Conservation (phyloP, 2,888 invertebrate species). For the Nephrotoma appendiculata region DNA sequence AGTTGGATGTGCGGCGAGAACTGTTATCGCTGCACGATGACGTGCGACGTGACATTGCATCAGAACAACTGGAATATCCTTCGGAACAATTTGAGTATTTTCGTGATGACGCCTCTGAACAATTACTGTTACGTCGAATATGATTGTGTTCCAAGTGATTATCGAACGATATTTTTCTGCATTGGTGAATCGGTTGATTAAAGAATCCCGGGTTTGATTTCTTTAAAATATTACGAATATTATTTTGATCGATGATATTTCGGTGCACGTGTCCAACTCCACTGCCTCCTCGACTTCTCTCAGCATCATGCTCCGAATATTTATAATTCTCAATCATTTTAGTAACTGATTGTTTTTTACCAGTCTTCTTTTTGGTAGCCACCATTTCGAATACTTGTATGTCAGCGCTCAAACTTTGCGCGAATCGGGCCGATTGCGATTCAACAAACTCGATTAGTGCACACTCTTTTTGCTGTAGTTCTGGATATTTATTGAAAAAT, state of each 20-base stretch:
- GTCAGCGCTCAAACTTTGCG: slow-evolving; percentile 47
- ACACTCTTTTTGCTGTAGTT: slow-evolving; percentile 70
- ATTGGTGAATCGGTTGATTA: slow-evolving; percentile 32
- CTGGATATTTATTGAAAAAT: slow-evolving; percentile 81
- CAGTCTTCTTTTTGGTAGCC: slow-evolving; percentile 58
- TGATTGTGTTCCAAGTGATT: slow-evolving; percentile 21
- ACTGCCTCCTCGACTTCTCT: slow-evolving; percentile 27
- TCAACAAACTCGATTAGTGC: slow-evolving; percentile 85
- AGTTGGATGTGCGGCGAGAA: slow-evolving; percentile 26
- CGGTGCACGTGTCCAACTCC: background rate
- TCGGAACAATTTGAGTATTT: slow-evolving; percentile 31
- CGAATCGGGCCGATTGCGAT: slow-evolving; percentile 71
- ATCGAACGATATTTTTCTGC: slow-evolving; percentile 9
- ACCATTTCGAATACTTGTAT: slow-evolving; percentile 68
- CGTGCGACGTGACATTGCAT: slow-evolving; percentile 24
- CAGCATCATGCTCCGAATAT: slow-evolving; percentile 31
- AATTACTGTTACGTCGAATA: slow-evolving; percentile 46
- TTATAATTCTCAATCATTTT: slow-evolving; percentile 47
- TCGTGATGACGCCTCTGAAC: slow-evolving; percentile 38
- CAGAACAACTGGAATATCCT: slow-evolving; percentile 23
- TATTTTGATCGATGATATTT: background rate
- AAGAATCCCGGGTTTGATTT: slow-evolving; percentile 31
- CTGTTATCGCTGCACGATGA: slow-evolving; percentile 26
- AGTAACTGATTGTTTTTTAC: slow-evolving; percentile 46
- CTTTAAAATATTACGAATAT: slow-evolving; percentile 14